A percentile compares a stretch with the other conserved stretches of the same genome.
Conservation (phyloP, 2,113 vertebrate species). For the Platysteira castanea region DNA sequence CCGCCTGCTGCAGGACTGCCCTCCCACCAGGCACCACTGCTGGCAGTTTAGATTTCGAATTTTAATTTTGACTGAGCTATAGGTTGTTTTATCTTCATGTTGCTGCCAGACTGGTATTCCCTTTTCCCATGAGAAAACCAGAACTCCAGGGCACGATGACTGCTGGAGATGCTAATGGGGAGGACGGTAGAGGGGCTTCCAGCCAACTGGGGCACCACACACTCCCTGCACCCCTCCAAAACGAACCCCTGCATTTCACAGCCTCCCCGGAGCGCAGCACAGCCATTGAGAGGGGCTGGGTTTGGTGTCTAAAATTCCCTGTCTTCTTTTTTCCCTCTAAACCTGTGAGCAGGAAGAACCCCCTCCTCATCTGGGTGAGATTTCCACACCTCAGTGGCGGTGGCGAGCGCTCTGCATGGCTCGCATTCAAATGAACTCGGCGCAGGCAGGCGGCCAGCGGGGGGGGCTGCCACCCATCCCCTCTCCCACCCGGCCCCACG, state of each 20-base stretch:
- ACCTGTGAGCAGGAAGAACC: background rate
- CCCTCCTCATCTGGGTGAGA: background rate
- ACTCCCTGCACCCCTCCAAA: rapidly evolving
- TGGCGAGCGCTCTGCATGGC: conserved; percentile 25
- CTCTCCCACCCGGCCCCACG: background rate
- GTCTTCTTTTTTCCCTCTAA: background rate
- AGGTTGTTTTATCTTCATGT: background rate
- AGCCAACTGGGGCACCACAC: background rate
- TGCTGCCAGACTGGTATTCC: background rate
- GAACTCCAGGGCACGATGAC: background rate
- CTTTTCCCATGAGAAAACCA: background rate
- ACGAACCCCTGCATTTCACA: background rate
- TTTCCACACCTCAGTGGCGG: conserved; percentile 47
- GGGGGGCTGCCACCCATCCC: background rate
- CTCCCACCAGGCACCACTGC: background rate
- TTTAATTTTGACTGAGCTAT: background rate
- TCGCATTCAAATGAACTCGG: conserved; percentile 25
- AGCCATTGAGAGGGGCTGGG: rapidly evolving
- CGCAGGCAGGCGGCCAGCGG: background rate
- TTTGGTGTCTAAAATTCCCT: background rate
- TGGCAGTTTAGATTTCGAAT: background rate
- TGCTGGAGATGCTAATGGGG: background rate
- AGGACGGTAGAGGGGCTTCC: background rate
- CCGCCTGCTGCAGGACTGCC: background rate
- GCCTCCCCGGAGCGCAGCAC: rapidly evolving